Evolutionary conservation across 2,888 invertebrate genomes (phyloP).

Genomic region (Agrochola lychnidis): DNA sequence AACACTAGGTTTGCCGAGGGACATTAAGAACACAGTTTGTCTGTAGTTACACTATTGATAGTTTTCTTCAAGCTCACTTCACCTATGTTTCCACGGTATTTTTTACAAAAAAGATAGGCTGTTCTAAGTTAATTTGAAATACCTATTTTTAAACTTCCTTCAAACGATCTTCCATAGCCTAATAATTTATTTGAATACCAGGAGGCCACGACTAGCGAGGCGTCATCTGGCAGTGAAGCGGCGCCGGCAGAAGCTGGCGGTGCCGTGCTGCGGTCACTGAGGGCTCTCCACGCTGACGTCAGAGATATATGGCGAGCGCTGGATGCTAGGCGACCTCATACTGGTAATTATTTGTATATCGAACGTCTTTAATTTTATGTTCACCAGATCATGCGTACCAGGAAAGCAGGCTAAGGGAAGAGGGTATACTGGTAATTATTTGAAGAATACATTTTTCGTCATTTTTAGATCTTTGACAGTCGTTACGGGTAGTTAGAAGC

Average conservation of each 20-base stretch:
- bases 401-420: neutral
- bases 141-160: neutral
- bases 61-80: neutral
- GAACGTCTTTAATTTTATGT: neutral
- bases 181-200: slow-evolving; percentile 44
- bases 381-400: neutral
- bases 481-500: too few species aligned
- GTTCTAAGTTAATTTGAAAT: neutral
- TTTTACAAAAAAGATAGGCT: neutral
- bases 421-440: neutral
- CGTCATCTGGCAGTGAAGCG: slow-evolving; percentile 79
- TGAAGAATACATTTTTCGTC: too few species aligned
- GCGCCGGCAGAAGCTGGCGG: slow-evolving; percentile 74
- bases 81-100: neutral
- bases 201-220: slow-evolving; percentile 82
- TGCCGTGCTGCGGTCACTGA: slow-evolving; percentile 81
- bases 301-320: slow-evolving; percentile 81
- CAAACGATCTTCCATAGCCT: neutral
- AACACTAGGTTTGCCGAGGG: too few species aligned
- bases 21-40: too few species aligned
- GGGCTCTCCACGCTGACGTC: slow-evolving; percentile 80
- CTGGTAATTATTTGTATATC: slow-evolving; percentile 64
- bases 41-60: neutral
- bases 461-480: too few species aligned
- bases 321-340: slow-evolving; percentile 74